Percentiles rank a stretch among this genome's conserved stretches.
Conservation (phyloP, 2,888 invertebrate species). For the Drosophila barbarae region DNA sequence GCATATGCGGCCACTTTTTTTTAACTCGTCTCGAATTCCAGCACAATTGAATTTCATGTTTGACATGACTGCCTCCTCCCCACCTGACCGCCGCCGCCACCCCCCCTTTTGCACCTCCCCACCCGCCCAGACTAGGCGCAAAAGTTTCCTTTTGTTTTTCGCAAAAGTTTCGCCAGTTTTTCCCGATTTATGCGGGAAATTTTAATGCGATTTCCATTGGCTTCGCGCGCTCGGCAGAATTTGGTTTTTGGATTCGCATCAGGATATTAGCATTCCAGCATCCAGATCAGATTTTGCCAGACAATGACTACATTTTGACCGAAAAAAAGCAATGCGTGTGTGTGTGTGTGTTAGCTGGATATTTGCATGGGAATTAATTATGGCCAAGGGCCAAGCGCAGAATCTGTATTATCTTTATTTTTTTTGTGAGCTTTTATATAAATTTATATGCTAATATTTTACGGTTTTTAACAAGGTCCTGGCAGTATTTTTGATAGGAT, state of each 20-base stretch:
- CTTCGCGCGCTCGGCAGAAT: slow-evolving; percentile 27
- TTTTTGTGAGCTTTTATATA: background rate
- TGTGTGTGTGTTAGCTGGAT: slow-evolving; percentile 43
- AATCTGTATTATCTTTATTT: background rate
- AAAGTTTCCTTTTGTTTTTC: slow-evolving; percentile 56
- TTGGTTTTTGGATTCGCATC: slow-evolving; percentile 19
- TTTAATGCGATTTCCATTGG: slow-evolving; percentile 70
- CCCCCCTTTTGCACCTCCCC: background rate
- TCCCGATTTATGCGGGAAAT: slow-evolving; percentile 54
- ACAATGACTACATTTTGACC: slow-evolving; percentile 9
- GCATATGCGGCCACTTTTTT: slow-evolving; percentile 56
- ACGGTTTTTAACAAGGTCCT: too few relatives aligned
- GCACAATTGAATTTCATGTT: slow-evolving; percentile 72
- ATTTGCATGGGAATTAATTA: slow-evolving; percentile 63
- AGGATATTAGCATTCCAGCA: slow-evolving; percentile 1
- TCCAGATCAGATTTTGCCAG: background rate
- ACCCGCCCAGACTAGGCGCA: slow-evolving; percentile 7
- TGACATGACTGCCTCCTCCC: slow-evolving; percentile 51
- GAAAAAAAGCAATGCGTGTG: slow-evolving; percentile 31
- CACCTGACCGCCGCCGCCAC: background rate
- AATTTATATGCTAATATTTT: background rate
- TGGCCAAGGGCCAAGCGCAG: slow-evolving; percentile 5
- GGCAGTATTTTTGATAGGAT: background rate
- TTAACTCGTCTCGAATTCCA: slow-evolving; percentile 30
- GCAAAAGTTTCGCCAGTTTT: slow-evolving; percentile 2